Base-by-base conservation (phyloP, 1,140 invertebrate species). In the Whitmania pigra region DNA sequence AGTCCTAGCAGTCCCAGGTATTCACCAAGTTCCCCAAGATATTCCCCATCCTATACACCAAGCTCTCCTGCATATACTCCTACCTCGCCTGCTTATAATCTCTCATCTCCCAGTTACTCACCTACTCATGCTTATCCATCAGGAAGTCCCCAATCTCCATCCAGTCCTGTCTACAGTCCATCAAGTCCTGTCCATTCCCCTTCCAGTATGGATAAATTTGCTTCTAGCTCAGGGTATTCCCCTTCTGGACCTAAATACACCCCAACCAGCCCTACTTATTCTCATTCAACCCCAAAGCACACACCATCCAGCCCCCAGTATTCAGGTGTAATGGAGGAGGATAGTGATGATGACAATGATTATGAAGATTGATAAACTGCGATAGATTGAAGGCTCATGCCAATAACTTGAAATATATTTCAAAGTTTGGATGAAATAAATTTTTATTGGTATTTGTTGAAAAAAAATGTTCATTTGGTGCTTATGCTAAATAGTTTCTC, bases 1-100 rank as follows among this genome's bases (percentile, higher is more conserved):
- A 84, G 78, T n/a, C 75, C 84, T 76, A 75, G 91, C 0, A 90
- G 86, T 77, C 91, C 90, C 0, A 78, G 76, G 2, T 97, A 95
- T 75, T 84, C 83, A n/a, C 86, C 86, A 25, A 83, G 84, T 0
- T 82, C 80, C 69, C 85, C 85, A 2, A 80, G 78, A 4, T 81
- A 81, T 73, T 78, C 77, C 18, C 79, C 78, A 13, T 80, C 84
- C 11, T 82, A 87, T 76, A 84, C 83, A 18, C 86, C 85, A 13
- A 81, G 82, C 0, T 77, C 75, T 49, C 80, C 79, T 73, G 67
- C 53, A 9, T 78, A 77, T 71, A 72, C 77, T 20, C 77, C 77
- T 27, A 68, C 76, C 17, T 81, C 79, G 54, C 83, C 84, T 2
- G 75, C 76, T 53, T 79, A 79, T 71, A 78, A 78, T 6, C 82